Percentiles rank a stretch among this genome's conserved stretches.
Conservation (phyloP, 2,113 vertebrate genomes). For the Cynopterus brachyotis region DNA sequence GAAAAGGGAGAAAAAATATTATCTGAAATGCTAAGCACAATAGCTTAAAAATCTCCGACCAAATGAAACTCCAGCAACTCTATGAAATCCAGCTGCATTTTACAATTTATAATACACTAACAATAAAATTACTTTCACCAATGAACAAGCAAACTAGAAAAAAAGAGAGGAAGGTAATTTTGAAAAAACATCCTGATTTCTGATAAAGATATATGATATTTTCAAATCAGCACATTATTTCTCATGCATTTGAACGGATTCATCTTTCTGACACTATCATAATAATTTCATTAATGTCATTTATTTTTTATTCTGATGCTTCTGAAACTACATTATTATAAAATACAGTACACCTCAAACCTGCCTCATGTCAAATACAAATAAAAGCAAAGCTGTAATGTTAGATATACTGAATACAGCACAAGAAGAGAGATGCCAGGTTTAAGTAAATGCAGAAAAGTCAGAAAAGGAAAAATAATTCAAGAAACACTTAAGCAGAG, state of each 20-base stretch:
- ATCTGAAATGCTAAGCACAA: conserved; percentile 43
- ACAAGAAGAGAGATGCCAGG: conserved; percentile 48
- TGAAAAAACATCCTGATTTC: conserved; percentile 20
- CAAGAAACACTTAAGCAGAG: conserved; percentile 51
- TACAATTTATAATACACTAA: conserved; percentile 59
- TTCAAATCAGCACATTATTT: conserved; percentile 21
- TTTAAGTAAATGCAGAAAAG: conserved; percentile 61
- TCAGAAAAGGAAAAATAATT: conserved; percentile 42
- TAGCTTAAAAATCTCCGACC: conserved; percentile 62
- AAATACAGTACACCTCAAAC: conserved; percentile 13
- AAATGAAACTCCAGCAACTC: conserved; percentile 42
- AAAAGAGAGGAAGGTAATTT: not conserved
- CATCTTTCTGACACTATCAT: conserved; percentile 32
- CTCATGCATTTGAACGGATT: not conserved
- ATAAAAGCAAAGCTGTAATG: conserved; percentile 55
- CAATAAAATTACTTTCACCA: conserved; percentile 17
- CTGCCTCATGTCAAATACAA: conserved; percentile 21
- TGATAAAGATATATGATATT: not conserved
- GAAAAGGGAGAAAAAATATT: not conserved
- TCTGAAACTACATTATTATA: not conserved
- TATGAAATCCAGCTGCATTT: conserved; percentile 80
- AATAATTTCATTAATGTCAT: conserved; percentile 10
- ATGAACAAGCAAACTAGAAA: not conserved
- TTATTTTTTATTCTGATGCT: conserved; percentile 28
- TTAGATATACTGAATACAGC: conserved; percentile 51